Evolutionary conservation across 2,888 invertebrate species (phyloP).

Genomic region (Geophilus truncorum): DNA sequence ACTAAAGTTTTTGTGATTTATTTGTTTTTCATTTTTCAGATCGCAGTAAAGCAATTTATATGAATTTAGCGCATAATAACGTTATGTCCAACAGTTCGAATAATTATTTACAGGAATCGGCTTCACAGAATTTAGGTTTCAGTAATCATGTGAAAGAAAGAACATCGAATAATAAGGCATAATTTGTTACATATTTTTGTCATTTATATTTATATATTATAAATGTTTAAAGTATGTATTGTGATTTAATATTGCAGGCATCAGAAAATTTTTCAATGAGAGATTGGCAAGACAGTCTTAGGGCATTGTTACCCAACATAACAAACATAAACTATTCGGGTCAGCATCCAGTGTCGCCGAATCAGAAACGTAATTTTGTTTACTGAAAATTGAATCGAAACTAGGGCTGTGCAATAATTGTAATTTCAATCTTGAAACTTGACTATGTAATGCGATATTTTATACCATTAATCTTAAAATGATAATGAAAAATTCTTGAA

Average conservation of each 20-base stretch:
- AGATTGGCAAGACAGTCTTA: constrained; percentile 54
- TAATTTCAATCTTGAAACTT: too few relatives aligned
- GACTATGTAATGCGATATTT: too few relatives aligned
- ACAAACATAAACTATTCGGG: constrained; percentile 49
- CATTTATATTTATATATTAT: neutral
- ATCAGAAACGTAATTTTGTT: neutral
- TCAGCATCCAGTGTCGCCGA: constrained; percentile 37
- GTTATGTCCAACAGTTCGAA: constrained; percentile 25
- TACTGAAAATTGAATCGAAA: neutral
- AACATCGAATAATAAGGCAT: constrained; percentile 19
- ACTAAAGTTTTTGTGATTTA: constrained; percentile 29
- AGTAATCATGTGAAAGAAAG: constrained; percentile 28
- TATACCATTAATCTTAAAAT: too few relatives aligned
- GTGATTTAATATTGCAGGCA: constrained; percentile 31
- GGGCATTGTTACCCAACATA: constrained; percentile 51
- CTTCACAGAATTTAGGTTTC: constrained; percentile 18
- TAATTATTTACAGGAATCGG: constrained; percentile 1
- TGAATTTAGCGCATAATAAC: constrained; percentile 39
- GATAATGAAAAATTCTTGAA: too few relatives aligned
- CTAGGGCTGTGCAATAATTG: too few relatives aligned
- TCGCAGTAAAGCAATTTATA: constrained; percentile 57
- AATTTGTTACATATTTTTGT: neutral
- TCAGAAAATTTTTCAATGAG: constrained; percentile 48
- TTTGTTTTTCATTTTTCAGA: constrained; percentile 48
- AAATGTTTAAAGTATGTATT: too few relatives aligned